Evolutionary conservation across 2,797 vertebrate genomes (phyloP).

Genomic region (Cetoscarus ocellatus): DNA sequence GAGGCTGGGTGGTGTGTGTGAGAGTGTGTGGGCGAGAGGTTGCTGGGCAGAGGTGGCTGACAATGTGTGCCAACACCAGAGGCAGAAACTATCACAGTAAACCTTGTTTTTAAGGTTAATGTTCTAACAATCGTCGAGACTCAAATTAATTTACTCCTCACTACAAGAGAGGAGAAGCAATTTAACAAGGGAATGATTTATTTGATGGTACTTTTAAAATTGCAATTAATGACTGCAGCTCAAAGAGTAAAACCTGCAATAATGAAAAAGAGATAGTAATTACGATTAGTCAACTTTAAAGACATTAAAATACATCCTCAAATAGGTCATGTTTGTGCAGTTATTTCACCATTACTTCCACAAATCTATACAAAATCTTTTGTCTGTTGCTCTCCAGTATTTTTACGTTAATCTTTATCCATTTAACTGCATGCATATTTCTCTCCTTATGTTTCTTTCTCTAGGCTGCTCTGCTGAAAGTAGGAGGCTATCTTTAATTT

Average conservation of each 20-base stretch:
- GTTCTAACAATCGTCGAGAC: neutral
- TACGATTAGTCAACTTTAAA: neutral
- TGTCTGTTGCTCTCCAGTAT: too few relatives aligned
- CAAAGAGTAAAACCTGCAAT: conserved; percentile 1
- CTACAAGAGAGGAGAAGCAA: neutral
- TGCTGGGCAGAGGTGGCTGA: conserved; percentile 65
- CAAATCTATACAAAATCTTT: too few relatives aligned
- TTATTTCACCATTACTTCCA: too few relatives aligned
- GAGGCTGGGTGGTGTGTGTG: conserved; percentile 29
- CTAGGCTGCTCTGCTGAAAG: too few relatives aligned
- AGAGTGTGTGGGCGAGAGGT: conserved; percentile 52
- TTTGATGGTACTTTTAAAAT: neutral
- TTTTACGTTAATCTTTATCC: too few relatives aligned
- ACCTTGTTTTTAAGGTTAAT: conserved; percentile 3
- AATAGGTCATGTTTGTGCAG: neutral
- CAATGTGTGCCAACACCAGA: conserved; percentile 21
- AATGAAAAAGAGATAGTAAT: neutral
- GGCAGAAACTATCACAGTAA: conserved; percentile 14
- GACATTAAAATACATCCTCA: too few relatives aligned
- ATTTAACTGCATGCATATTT: too few relatives aligned
- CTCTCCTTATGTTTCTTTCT: too few relatives aligned
- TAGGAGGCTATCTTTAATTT: too few relatives aligned
- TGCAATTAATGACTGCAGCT: neutral
- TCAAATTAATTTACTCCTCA: neutral
- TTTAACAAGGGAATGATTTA: neutral